These are phyloP conservation scores for Noctuana brunneofusca DNA, from an alignment of 2,888 invertebrate species.

Conservation along the genomic window DNA sequence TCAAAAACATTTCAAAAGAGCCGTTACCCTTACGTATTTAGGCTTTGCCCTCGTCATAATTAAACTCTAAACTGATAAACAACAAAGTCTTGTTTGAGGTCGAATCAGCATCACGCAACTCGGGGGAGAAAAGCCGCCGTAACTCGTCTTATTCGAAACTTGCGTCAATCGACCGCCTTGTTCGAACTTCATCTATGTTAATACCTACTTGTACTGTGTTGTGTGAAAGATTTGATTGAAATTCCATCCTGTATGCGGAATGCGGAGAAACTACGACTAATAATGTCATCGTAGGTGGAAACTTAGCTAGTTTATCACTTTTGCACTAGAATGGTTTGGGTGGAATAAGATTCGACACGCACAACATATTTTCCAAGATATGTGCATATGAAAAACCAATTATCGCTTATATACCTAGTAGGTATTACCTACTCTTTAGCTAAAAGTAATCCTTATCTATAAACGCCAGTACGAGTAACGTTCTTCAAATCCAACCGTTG, in stretches of 20 bases:
- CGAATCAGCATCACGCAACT: constrained; percentile 71
- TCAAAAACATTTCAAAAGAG: constrained; percentile 6
- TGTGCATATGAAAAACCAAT: too few relatives aligned
- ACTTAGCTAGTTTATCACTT: too few relatives aligned
- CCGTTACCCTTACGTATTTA: constrained; percentile 6
- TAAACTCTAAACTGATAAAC: constrained; percentile 63
- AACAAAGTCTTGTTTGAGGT: constrained; percentile 60
- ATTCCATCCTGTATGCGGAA: background rate
- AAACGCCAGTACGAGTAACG: too few relatives aligned
- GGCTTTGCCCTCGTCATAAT: constrained; percentile 48
- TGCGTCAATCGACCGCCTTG: constrained; percentile 11
- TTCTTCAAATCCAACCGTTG: too few relatives aligned
- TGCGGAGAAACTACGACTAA: too few relatives aligned
- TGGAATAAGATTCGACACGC: too few relatives aligned
- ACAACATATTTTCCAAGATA: too few relatives aligned
- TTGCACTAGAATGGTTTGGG: too few relatives aligned
- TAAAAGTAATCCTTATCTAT: too few relatives aligned
- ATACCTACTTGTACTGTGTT: background rate
- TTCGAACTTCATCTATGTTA: constrained; percentile 4
- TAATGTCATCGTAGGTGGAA: background rate
- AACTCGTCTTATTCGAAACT: constrained; percentile 35
- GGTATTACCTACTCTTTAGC: too few relatives aligned
- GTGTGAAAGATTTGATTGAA: background rate
- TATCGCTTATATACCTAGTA: too few relatives aligned
- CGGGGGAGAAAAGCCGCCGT: constrained; percentile 60